These are phyloP conservation scores for Petrocephalus microphthalmus DNA, from an alignment of 2,113 vertebrate species.

Conservation along the genomic window DNA sequence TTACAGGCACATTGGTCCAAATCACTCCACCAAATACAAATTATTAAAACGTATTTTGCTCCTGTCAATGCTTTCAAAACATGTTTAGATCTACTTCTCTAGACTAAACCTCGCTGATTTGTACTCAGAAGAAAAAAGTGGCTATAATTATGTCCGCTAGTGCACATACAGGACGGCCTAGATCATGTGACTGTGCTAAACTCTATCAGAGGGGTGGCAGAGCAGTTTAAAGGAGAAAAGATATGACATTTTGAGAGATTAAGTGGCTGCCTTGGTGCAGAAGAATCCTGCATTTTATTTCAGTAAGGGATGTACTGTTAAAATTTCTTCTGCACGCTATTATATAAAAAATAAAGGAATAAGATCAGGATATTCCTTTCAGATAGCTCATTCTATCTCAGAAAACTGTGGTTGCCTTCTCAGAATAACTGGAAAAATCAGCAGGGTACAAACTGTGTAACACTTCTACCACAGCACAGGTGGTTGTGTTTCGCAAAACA, in stretches of 20 bases:
- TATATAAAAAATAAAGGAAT: background rate
- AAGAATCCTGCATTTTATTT: background rate
- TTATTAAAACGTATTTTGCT: background rate
- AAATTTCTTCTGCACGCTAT: background rate
- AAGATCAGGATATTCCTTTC: background rate
- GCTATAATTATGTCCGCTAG: background rate
- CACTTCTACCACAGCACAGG: background rate
- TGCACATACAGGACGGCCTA: background rate
- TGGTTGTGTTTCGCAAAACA: background rate
- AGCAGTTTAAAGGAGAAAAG: background rate
- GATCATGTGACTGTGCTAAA: background rate
- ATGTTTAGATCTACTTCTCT: background rate
- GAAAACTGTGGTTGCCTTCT: background rate
- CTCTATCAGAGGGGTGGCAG: background rate
- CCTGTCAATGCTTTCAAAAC: background rate
- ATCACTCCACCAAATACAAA: background rate
- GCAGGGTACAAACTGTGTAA: background rate
- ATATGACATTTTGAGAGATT: background rate
- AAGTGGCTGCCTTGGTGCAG: background rate
- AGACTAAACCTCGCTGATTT: constrained; percentile 14
- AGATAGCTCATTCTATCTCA: background rate
- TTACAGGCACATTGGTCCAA: background rate
- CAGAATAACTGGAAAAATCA: background rate
- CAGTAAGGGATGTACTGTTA: background rate
- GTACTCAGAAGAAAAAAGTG: background rate